phyloP scores from a whole-genome alignment of 2,113 vertebrate genomes.

The Hylia prasina region DNA sequence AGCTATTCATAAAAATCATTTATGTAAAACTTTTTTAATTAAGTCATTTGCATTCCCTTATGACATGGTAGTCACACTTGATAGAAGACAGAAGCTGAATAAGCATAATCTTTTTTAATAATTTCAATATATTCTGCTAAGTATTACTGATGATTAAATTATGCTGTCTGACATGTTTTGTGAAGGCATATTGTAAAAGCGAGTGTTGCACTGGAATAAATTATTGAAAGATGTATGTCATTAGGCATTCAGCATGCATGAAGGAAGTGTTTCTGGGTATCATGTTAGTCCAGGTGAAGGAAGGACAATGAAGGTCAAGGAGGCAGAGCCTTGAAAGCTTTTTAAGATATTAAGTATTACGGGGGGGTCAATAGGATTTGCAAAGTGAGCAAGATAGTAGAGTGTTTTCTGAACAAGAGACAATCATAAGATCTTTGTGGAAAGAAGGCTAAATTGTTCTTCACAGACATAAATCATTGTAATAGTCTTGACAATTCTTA shows the following conservation, averaged over 20 bases:
- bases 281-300: not conserved
- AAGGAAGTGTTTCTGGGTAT: not conserved
- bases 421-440: not conserved
- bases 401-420: not conserved
- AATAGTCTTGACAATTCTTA: constrained; percentile 8
- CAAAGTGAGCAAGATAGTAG: not conserved
- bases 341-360: not conserved
- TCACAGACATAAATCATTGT: not conserved
- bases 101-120: constrained; percentile 58
- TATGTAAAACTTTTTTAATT: constrained; percentile 59
- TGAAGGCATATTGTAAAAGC: not conserved
- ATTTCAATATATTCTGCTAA: constrained; percentile 56
- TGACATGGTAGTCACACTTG: constrained; percentile 51
- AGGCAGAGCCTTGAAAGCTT: not conserved
- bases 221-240: constrained; percentile 8
- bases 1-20: constrained; percentile 66
- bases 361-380: not conserved
- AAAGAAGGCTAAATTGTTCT: constrained; percentile 2
- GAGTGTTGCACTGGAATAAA: not conserved
- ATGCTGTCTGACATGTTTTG: not conserved
- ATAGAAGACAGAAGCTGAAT: constrained; percentile 55
- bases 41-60: constrained; percentile 61
- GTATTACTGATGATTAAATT: constrained; percentile 44
- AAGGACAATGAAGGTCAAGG: constrained; percentile 7
- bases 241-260: not conserved